phyloP scores from a whole-genome alignment of 2,888 invertebrate species.

The Melanargia galathea region DNA sequence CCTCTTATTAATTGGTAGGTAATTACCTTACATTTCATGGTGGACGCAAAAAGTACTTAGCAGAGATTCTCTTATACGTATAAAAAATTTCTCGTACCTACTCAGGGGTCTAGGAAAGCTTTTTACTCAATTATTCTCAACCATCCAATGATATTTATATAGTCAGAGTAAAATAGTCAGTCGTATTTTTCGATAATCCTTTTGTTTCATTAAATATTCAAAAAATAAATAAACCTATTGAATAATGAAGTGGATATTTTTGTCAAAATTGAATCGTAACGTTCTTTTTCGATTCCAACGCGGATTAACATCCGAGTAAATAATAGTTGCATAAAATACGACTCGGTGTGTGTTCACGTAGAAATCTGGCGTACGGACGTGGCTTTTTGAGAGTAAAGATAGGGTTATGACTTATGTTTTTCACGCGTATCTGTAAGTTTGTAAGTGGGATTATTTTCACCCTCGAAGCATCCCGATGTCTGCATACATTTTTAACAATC shows the following conservation, averaged over 20 bases:
- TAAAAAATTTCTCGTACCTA: too few species aligned
- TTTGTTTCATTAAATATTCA: background rate
- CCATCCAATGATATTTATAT: background rate
- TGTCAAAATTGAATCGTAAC: background rate
- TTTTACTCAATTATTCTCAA: background rate
- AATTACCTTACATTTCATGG: too few species aligned
- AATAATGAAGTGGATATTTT: background rate
- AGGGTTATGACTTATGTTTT: too few species aligned
- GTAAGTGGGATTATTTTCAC: too few species aligned
- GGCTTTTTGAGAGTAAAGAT: too few species aligned
- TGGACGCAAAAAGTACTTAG: too few species aligned
- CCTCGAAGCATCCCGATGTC: too few species aligned
- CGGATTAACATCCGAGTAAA: constrained; percentile 25
- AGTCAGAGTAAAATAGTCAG: background rate
- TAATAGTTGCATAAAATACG: constrained; percentile 20
- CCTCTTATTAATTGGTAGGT: too few species aligned
- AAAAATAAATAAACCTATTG: constrained; percentile 3
- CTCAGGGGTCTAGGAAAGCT: too few species aligned
- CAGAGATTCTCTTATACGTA: too few species aligned
- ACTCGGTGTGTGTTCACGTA: constrained; percentile 7
- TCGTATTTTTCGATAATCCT: background rate
- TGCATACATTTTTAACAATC: too few species aligned
- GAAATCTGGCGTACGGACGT: background rate
- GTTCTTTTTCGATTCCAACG: constrained; percentile 6
- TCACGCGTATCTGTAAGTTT: too few species aligned